Percentiles rank a stretch among this genome's conserved stretches.
Evolutionary conservation across 2,797 vertebrate species (phyloP).

Genomic region (Nyctibius grandis): DNA sequence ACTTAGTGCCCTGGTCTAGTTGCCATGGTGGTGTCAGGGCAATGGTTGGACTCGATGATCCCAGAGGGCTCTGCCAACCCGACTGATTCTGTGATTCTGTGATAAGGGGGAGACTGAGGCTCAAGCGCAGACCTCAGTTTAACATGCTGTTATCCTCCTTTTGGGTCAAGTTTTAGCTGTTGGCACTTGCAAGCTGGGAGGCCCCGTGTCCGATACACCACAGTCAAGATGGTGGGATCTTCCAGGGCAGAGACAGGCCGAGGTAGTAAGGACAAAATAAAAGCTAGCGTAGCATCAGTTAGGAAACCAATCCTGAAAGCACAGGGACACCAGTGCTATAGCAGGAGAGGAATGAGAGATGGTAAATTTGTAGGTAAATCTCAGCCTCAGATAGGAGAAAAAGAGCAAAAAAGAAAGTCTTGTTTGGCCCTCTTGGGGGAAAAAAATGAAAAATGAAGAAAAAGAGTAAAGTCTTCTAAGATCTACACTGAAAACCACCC

Average conservation of each 20-base stretch:
- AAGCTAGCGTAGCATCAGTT: neutral
- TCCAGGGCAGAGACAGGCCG: neutral
- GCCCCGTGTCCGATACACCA: rapidly evolving
- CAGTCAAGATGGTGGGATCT: neutral
- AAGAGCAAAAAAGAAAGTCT: neutral
- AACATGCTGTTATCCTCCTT: neutral
- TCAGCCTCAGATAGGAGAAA: neutral
- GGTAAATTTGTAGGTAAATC: neutral
- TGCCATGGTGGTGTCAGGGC: no score
- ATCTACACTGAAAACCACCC: neutral
- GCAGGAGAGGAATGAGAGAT: neutral
- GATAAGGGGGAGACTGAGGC: neutral
- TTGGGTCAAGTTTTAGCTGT: neutral
- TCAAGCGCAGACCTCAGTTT: neutral
- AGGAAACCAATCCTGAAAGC: neutral
- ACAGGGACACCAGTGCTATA: rapidly evolving
- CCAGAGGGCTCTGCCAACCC: no score
- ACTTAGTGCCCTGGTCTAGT: no score
- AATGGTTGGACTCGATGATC: no score
- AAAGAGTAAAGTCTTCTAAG: neutral
- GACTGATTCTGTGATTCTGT: no score
- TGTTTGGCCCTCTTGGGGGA: neutral
- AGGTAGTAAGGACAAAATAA: neutral
- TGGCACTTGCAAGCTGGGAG: rapidly evolving
- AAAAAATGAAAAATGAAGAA: neutral